Evolutionary conservation across 2,797 vertebrate genomes (phyloP), one percentile per base, ranked within the genome.

Genomic region (Acipenser ruthenus): DNA sequence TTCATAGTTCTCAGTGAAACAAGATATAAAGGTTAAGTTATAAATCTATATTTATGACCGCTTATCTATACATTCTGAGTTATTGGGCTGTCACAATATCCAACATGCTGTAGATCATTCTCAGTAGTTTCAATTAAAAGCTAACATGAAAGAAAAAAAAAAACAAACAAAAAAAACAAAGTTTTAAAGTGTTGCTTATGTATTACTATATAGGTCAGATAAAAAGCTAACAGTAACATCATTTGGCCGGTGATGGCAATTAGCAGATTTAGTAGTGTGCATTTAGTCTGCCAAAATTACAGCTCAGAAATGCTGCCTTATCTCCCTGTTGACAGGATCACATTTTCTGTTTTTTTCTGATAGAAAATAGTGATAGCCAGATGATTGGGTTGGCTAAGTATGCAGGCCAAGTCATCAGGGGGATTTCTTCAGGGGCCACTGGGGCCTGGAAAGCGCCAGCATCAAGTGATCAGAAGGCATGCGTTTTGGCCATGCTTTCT

Each of bases 391-490:
- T 72, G 23, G 64, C 50, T 63, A 68, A 67, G 69, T 51, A 50
- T 52, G 51, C 59, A 66, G 58, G 65, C 65, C 60, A 47, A 59
- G 49, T 53, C 10, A 70, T 15, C 55, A 75, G 70, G 6, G 18
- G 71, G 71, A 79, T 73, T 78, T 77, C 69, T 71, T 0, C 1
- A 0, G n/a, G 53, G 64, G 73, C 68, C 68, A 50, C 7, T 2
- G 58, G 74, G 71, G 70, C 71, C 75, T 67, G 73, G 68, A 63
- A 60, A 62, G 63, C 60, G 5, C 63, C 15, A 71, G 81, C 79
- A 80, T 84, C 82, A 83, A 82, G 77, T 82, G 82, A 87, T 84
- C 73, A 78, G 63, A 68, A 77, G 77, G 80, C 77, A 83, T 84
- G 82, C 78, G 75, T 78, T 75, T 72, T 69, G 70, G 81, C 82